Evolutionary conservation across 2,797 vertebrate species (phyloP).

Genomic region (Myotis daubentonii): DNA sequence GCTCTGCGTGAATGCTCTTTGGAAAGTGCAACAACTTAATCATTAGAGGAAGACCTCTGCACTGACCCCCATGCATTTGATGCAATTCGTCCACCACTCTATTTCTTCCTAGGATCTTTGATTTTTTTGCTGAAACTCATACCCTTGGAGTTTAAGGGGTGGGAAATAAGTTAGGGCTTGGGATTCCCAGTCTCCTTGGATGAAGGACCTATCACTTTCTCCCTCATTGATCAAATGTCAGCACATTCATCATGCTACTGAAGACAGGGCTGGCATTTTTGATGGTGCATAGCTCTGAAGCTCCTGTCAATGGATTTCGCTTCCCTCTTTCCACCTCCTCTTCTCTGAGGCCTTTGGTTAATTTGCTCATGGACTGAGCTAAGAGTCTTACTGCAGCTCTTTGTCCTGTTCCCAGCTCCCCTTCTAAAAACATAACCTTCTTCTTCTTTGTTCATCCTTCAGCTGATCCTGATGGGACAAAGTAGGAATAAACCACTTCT

Average conservation of each 20-base stretch:
- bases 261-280: slow-evolving; percentile 47
- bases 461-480: fast-evolving
- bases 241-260: neutral
- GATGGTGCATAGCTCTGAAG: neutral
- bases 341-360: neutral
- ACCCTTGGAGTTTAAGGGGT: neutral
- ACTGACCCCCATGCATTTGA: fast-evolving
- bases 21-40: neutral
- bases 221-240: slow-evolving; percentile 61
- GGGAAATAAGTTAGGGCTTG: neutral
- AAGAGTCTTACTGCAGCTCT: neutral
- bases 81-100: fast-evolving
- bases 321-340: neutral
- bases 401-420: neutral
- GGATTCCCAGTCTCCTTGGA: neutral
- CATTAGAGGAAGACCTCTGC: neutral
- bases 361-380: neutral
- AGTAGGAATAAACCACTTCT: neutral
- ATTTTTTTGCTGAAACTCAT: neutral
- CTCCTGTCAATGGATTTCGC: neutral
- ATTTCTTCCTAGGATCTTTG: neutral
- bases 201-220: neutral
- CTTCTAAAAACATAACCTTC: neutral
- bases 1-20: neutral
- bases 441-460: neutral